These are phyloP conservation scores for Tetragonula clypearis DNA, from an alignment of 1,140 invertebrate species.

Conservation along the genomic window DNA sequence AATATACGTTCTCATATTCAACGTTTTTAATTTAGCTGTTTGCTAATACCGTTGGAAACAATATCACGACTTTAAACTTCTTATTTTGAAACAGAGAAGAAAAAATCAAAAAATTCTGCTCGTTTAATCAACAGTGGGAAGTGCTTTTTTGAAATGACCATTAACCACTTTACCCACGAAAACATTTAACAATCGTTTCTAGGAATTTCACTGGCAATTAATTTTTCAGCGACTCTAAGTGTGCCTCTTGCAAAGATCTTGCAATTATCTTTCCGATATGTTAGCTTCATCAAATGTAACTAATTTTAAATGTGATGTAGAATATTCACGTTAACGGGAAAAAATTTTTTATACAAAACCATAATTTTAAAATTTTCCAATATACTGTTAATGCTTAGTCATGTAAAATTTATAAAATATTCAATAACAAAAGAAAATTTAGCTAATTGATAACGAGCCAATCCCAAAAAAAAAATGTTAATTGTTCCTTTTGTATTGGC, in stretches of 20 bases:
- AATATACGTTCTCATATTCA: neutral
- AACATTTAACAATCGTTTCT: slow-evolving; percentile 15
- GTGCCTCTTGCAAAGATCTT: neutral
- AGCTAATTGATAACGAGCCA: neutral
- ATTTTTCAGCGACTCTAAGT: neutral
- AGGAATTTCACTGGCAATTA: neutral
- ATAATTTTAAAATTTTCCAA: neutral
- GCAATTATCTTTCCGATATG: neutral
- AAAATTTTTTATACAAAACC: neutral
- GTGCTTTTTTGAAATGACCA: neutral
- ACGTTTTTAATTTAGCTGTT: neutral
- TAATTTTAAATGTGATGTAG: neutral
- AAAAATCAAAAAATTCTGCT: neutral
- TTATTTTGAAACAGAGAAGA: neutral
- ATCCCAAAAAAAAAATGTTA: neutral
- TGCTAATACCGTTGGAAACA: neutral
- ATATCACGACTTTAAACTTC: neutral
- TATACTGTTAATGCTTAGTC: neutral
- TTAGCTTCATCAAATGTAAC: neutral
- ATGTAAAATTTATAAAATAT: neutral
- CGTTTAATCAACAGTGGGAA: neutral
- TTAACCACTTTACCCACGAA: neutral
- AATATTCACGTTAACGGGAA: neutral
- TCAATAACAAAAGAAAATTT: neutral
- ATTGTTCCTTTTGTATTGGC: neutral